These are phyloP conservation scores for Tetramorium bicarinatum DNA, from an alignment of 2,888 invertebrate species.

Conservation along the genomic window DNA sequence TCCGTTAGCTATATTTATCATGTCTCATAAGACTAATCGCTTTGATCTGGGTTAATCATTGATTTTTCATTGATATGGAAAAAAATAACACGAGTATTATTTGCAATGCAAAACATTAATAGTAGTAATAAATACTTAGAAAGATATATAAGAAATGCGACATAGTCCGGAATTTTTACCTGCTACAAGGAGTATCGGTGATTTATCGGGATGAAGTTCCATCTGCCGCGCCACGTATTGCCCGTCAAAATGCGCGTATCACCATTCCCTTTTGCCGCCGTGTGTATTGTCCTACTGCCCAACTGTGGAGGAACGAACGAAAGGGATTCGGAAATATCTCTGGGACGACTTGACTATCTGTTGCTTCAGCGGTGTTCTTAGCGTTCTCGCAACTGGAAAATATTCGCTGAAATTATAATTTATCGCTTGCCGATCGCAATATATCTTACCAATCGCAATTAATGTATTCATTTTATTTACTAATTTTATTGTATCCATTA, in stretches of 20 bases:
- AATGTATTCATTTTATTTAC: background rate
- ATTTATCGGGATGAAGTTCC: constrained; percentile 98
- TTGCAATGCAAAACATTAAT: background rate
- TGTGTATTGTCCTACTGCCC: constrained; percentile 86
- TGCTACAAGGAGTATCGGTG: constrained; percentile 95
- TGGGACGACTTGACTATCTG: constrained; percentile 91
- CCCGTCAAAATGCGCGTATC: constrained; percentile 99
- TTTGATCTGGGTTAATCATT: background rate
- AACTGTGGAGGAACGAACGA: constrained; percentile 90
- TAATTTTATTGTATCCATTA: constrained; percentile 1
- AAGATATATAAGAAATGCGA: background rate
- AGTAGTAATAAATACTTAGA: background rate
- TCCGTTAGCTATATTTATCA: background rate
- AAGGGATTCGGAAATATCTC: constrained; percentile 98
- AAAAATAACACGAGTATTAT: background rate
- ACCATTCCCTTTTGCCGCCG: constrained; percentile 92
- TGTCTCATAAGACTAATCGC: background rate
- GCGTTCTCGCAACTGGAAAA: constrained; percentile 88
- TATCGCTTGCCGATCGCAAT: no score
- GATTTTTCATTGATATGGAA: background rate
- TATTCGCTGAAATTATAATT: background rate
- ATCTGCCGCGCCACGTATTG: constrained; percentile 99
- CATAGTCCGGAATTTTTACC: constrained; percentile 87
- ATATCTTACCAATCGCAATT: background rate
- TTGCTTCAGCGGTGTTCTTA: constrained; percentile 89